Evolutionary conservation across 1,140 invertebrate species (phyloP), one percentile per base, ranked within the genome.

Genomic region (Drosophila funebris): DNA sequence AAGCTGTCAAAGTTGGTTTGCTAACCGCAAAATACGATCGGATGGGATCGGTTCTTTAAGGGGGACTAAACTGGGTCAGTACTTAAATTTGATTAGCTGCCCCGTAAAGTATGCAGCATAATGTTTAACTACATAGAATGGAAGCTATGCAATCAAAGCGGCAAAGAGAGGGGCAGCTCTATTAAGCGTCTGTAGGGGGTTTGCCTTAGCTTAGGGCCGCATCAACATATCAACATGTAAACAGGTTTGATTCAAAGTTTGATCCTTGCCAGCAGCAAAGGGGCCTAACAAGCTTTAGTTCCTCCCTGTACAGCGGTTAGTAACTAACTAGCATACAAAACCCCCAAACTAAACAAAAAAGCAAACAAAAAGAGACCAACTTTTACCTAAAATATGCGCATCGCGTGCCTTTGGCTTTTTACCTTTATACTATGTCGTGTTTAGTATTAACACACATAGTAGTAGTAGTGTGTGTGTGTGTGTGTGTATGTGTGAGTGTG

Each of bases 381-480:
- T 73, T 73, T 61, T 73, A 53, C 20, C 76, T 87, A 75, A 85
- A 87, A 87, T 85, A 85, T 85, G 80, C 82, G 78, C 82, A 87
- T 85, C 82, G 82, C 82, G 82, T 85, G 83, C 79, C 71, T 87
- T 64, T 85, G 71, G 78, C 83, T 87, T 87, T 83, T 89, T 87
- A 87, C 83, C 83, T 87, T 87, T 87, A 66, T 64, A 52, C 27
- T 64, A 87, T 87, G 84, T 79, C 61, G 84, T 87, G 83, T 87
- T 87, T 83, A 88, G 83, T 81, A 82, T 87, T 85, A 85, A 78
- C 74, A n/a, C n/a, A n/a, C n/a, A n/a, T n/a, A n/a, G n/a, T n/a
- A n/a, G n/a, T n/a, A n/a, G 57, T 60, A 52, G 39, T 43, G 13
- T 39, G 43, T 53, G 20, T 33, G 20, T 46, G 20, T 46, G 37